phyloP scores from a whole-genome alignment of 2,888 invertebrate species.

The Ctenicera cuprea region DNA sequence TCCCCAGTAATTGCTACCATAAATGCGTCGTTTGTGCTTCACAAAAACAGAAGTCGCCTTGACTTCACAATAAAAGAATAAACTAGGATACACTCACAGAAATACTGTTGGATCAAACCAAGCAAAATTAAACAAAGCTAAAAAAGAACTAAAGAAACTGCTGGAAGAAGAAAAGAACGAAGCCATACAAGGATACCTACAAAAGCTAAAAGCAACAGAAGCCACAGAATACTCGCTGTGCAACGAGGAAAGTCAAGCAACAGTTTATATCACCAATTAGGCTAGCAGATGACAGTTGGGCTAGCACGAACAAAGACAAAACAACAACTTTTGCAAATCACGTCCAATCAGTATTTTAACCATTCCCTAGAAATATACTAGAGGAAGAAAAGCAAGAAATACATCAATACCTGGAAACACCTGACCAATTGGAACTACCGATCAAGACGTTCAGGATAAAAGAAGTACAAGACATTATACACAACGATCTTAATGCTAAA shows the following conservation, averaged over 20 bases:
- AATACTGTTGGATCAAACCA: no score
- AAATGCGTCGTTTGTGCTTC: no score
- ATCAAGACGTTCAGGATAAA: slow-evolving; percentile 28
- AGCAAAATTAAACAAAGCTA: slow-evolving; percentile 18
- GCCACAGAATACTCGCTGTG: no score
- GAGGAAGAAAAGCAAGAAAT: slow-evolving; percentile 28
- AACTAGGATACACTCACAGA: no score
- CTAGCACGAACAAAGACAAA: slow-evolving; percentile 25
- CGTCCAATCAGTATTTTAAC: slow-evolving; percentile 29
- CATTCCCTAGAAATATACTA: slow-evolving; percentile 1
- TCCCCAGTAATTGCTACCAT: no score
- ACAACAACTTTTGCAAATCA: slow-evolving; percentile 16
- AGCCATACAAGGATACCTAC: slow-evolving; percentile 9
- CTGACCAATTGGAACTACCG: slow-evolving; percentile 22
- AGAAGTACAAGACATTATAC: slow-evolving; percentile 7
- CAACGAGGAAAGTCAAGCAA: slow-evolving; percentile 13
- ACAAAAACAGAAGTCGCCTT: no score
- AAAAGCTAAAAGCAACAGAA: slow-evolving; percentile 8
- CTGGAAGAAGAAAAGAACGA: slow-evolving; percentile 12
- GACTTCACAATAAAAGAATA: no score
- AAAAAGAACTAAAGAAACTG: slow-evolving; percentile 9
- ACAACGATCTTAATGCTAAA: no score
- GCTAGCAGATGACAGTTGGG: no score
- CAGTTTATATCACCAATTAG: slow-evolving; percentile 18
- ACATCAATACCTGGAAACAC: slow-evolving; percentile 13